Base-by-base conservation (phyloP, 2,113 vertebrate genomes). In the Junco hyemalis region DNA sequence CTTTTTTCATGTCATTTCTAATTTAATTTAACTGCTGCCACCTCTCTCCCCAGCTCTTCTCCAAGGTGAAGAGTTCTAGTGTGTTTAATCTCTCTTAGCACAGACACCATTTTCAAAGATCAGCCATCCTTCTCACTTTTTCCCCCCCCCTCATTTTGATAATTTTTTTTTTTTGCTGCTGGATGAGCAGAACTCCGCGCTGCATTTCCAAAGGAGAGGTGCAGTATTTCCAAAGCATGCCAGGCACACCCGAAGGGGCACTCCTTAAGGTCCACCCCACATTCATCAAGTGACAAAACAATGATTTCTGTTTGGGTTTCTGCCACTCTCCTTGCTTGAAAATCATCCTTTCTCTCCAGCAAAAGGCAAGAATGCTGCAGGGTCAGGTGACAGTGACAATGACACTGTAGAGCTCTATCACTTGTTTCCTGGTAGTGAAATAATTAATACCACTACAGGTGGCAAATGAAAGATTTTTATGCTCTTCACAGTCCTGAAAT, bases 1-100 rank as follows among this genome's bases (percentile, higher is more conserved):
- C 22, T 76, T 95, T 87, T 79, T 64, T 12, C 51, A 84, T 70
- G 66, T 64, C 2, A 78, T 90, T 93, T 90, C 85, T 94, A 77
- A 95, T 95, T 95, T 93, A 82, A 94, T 87, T 88, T 88, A 92
- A 91, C 72, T 73, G 51, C 77, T 90, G 83, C 50, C 61, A 85
- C 47, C 74, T 94, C 54, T 91, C 80, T 90, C 72, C 51, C 50
- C 82, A 94, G 42, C 42, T 90, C 79, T 73, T 88, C 82, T 83
- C 76, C 68, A 88, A 79, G 76, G 71, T 59, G 86, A 71, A 66
- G 47, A 80, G 54, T 47, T 60, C 64, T 63, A 8, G 50, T 53
- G 50, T 66, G 59, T 83, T 95, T 90, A 95, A 94, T 73, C 88
- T 94, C 68, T 95, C 47, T 79, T 73, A 88, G 82, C 45, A 69